Evolutionary conservation across 2,888 invertebrate species (phyloP).

Genomic region (Bibio marci): DNA sequence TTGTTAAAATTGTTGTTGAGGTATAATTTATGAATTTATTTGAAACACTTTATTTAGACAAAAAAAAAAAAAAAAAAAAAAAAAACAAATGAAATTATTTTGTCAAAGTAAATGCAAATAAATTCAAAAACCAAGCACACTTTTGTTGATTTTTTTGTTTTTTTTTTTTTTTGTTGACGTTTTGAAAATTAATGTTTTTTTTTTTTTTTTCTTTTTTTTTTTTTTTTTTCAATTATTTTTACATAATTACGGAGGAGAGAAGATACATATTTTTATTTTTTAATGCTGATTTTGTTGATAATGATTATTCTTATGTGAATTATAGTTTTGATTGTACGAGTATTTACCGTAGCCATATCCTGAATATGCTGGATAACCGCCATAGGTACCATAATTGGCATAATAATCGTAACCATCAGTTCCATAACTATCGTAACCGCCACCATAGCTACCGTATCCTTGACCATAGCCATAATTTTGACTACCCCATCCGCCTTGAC

Average conservation of each 20-base stretch:
- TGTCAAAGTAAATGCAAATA: too few relatives aligned
- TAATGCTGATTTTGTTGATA: conserved; percentile 17
- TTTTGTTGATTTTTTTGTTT: conserved; percentile 12
- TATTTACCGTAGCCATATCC: conserved; percentile 69
- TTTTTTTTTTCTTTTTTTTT: background rate
- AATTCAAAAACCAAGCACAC: too few relatives aligned
- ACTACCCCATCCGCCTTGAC: conserved; percentile 43
- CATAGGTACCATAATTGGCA: conserved; percentile 64
- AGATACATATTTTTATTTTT: background rate
- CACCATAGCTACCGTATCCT: conserved; percentile 47
- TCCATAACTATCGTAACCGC: conserved; percentile 56
- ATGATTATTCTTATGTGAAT: conserved; percentile 23
- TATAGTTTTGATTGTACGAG: conserved; percentile 12
- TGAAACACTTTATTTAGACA: too few relatives aligned
- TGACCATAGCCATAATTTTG: conserved; percentile 52
- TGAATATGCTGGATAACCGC: conserved; percentile 36
- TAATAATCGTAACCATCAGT: conserved; percentile 54
- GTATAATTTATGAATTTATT: too few relatives aligned
- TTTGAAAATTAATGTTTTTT: background rate
- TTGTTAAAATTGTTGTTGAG: too few relatives aligned
- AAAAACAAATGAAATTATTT: too few relatives aligned
- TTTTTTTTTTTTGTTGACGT: background rate
- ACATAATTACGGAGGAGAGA: background rate
- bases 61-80: too few relatives aligned
- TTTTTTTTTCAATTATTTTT: background rate